phyloP scores from a whole-genome alignment of 2,797 vertebrate genomes.

The Acanthopagrus latus region DNA sequence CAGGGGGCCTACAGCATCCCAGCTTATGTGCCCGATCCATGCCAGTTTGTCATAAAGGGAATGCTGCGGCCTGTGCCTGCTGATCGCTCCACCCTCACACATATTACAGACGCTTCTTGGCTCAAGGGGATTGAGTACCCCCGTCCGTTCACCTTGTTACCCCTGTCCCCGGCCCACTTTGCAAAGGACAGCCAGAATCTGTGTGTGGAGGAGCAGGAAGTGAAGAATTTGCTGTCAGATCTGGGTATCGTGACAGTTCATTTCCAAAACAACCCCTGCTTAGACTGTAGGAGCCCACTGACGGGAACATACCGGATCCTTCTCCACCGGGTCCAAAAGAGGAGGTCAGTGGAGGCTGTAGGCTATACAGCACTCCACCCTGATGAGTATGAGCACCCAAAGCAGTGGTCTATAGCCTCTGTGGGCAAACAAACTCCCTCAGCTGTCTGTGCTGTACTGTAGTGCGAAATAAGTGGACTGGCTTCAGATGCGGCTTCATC shows the following conservation, averaged over 20 bases:
- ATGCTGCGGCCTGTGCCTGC: constrained; percentile 80
- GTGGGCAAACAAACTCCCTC: constrained; percentile 74
- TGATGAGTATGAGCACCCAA: constrained; percentile 65
- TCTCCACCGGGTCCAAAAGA: constrained; percentile 84
- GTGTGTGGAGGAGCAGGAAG: constrained; percentile 81
- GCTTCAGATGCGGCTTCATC: constrained; percentile 18
- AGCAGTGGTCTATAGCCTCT: constrained; percentile 60
- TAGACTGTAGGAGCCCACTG: constrained; percentile 77
- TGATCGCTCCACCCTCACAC: constrained; percentile 75
- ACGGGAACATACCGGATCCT: constrained; percentile 87
- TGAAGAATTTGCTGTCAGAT: constrained; percentile 72
- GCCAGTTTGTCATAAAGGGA: constrained; percentile 82
- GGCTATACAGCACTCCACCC: constrained; percentile 74
- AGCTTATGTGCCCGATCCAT: constrained; percentile 75
- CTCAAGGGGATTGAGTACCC: constrained; percentile 81
- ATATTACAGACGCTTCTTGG: constrained; percentile 80
- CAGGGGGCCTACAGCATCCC: constrained; percentile 84
- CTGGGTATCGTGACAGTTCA: constrained; percentile 80
- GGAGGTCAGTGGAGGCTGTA: constrained; percentile 73
- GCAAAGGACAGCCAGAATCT: constrained; percentile 58
- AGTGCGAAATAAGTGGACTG: constrained; percentile 17
- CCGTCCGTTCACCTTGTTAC: constrained; percentile 64
- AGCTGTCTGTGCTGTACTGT: constrained; percentile 81
- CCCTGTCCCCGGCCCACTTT: constrained; percentile 76
- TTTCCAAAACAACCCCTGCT: constrained; percentile 82